A percentile compares a stretch with the other conserved stretches of the same genome.
phyloP scores from a whole-genome alignment of 2,113 vertebrate species.

The Epinephelus fuscoguttatus region DNA sequence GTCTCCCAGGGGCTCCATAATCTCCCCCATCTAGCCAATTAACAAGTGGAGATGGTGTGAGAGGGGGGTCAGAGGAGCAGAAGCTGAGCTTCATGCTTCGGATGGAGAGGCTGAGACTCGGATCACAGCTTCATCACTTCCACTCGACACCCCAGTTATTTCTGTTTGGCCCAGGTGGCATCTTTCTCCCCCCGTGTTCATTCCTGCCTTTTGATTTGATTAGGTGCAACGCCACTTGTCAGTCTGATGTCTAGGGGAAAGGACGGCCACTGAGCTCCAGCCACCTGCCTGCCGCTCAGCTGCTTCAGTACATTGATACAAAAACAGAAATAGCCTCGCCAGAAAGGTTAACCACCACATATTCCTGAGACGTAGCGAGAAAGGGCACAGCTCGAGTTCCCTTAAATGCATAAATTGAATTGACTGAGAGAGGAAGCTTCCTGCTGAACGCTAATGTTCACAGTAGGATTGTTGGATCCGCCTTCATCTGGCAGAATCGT shows the following conservation, averaged over 20 bases:
- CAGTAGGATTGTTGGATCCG: slow-evolving; percentile 18
- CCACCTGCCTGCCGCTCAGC: slow-evolving; percentile 49
- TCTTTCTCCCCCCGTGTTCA: slow-evolving; percentile 31
- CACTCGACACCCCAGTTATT: slow-evolving; percentile 50
- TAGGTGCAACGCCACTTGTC: slow-evolving; percentile 52
- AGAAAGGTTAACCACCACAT: slow-evolving; percentile 40
- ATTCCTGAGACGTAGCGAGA: not conserved
- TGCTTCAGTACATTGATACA: not conserved
- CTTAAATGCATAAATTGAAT: slow-evolving; percentile 29
- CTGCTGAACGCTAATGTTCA: slow-evolving; percentile 45
- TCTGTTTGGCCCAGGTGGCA: slow-evolving; percentile 49
- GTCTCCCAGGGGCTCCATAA: slow-evolving; percentile 62
- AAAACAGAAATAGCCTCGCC: slow-evolving; percentile 28
- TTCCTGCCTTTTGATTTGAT: slow-evolving; percentile 64
- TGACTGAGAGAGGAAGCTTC: slow-evolving; percentile 7
- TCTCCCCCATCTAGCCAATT: slow-evolving; percentile 76
- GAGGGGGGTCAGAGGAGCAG: slow-evolving; percentile 10
- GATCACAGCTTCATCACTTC: slow-evolving; percentile 57
- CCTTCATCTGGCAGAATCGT: slow-evolving; percentile 50
- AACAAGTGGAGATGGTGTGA: slow-evolving; percentile 50
- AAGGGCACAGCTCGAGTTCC: slow-evolving; percentile 3
- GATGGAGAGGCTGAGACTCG: slow-evolving; percentile 31
- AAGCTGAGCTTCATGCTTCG: not conserved
- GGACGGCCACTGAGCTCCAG: slow-evolving; percentile 17
- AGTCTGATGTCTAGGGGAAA: slow-evolving; percentile 40